Percentiles rank a stretch among this genome's conserved stretches.
Evolutionary conservation across 2,113 vertebrate genomes (phyloP).

Genomic region (Callocephalon fimbriatum): DNA sequence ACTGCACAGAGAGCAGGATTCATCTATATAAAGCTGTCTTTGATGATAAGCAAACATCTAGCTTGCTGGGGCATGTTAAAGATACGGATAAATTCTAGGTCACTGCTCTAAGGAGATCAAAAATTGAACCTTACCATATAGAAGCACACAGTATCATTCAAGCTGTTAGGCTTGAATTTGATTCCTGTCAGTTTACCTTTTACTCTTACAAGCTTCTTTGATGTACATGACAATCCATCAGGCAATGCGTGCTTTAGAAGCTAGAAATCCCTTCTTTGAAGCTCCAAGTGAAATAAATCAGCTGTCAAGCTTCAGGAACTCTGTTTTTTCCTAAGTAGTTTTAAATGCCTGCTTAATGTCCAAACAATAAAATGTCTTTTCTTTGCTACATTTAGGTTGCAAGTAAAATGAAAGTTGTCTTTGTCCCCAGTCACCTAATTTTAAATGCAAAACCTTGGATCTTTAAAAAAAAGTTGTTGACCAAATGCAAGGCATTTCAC

Average conservation of each 20-base stretch:
- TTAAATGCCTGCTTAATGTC: slow-evolving; percentile 45
- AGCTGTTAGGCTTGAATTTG: slow-evolving; percentile 13
- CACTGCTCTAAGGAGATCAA: slow-evolving; percentile 40
- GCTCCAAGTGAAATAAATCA: slow-evolving; percentile 61
- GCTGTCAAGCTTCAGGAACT: slow-evolving; percentile 35
- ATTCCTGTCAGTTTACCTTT: slow-evolving; percentile 65
- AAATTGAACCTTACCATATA: slow-evolving; percentile 31
- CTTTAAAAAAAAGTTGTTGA: neutral
- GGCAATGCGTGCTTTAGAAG: slow-evolving; percentile 23
- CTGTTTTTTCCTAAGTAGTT: slow-evolving; percentile 1
- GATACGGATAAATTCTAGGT: slow-evolving; percentile 42
- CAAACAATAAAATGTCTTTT: slow-evolving; percentile 34
- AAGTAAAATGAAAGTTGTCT: neutral
- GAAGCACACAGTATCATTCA: slow-evolving; percentile 27
- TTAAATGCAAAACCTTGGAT: neutral
- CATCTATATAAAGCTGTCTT: slow-evolving; percentile 37
- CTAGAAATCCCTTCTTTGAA: slow-evolving; percentile 65
- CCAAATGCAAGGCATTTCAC: neutral
- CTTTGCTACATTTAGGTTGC: neutral
- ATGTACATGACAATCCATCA: slow-evolving; percentile 56
- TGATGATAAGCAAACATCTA: slow-evolving; percentile 56
- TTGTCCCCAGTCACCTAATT: neutral
- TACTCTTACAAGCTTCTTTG: slow-evolving; percentile 47
- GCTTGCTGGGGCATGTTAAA: slow-evolving; percentile 12
- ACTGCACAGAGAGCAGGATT: neutral